phyloP scores from a whole-genome alignment of 2,113 vertebrate species.

The pig (Sus scrofa) region DNA sequence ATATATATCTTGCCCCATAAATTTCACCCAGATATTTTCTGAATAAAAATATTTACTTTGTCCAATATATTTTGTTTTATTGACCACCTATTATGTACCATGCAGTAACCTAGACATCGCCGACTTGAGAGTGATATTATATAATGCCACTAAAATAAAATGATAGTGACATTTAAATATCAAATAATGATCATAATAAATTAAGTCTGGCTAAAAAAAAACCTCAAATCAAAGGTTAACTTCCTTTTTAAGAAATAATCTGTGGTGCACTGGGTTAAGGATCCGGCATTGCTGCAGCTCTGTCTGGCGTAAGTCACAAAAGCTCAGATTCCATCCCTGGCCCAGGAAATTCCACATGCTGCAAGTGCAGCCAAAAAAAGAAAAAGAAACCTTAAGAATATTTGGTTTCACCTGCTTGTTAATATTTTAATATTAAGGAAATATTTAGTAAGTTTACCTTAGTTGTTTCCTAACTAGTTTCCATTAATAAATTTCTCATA shows the following conservation, averaged over 20 bases:
- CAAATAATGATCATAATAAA: conserved; percentile 47
- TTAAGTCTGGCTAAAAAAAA: conserved; percentile 15
- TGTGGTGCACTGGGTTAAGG: not conserved
- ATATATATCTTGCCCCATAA: not conserved
- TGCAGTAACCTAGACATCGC: not conserved
- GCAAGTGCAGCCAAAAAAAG: too few species aligned
- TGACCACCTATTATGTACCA: conserved; percentile 22
- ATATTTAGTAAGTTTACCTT: conserved; percentile 26
- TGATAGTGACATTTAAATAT: conserved; percentile 33
- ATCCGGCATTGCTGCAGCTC: too few species aligned
- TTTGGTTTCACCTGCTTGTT: conserved; percentile 13
- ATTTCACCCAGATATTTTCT: not conserved
- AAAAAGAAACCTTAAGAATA: too few species aligned
- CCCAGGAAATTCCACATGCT: too few species aligned
- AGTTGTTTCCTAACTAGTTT: conserved; percentile 44
- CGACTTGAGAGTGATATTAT: not conserved
- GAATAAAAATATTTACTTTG: conserved; percentile 49
- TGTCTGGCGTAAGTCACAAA: too few species aligned
- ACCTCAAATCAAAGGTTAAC: conserved; percentile 38
- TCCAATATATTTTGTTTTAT: conserved; percentile 42
- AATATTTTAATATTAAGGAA: conserved; percentile 55
- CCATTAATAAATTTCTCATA: conserved; percentile 32
- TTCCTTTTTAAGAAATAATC: conserved; percentile 44
- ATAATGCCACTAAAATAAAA: conserved; percentile 52
- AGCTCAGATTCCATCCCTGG: too few species aligned